Evolutionary conservation across 2,113 vertebrate species (phyloP).

Genomic region (Phodopus roborovskii): DNA sequence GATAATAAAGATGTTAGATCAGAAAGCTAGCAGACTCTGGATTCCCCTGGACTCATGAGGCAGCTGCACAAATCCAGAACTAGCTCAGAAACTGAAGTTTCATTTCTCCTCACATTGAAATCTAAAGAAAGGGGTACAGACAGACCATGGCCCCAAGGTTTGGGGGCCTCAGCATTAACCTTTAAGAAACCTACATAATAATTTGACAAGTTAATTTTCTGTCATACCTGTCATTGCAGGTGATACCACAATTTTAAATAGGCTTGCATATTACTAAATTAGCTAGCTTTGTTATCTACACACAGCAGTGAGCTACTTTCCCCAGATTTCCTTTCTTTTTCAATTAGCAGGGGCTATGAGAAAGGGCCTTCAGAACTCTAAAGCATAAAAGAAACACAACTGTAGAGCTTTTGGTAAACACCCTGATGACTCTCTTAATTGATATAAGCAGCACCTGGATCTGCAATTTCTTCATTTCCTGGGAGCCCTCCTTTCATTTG

Average conservation of each 20-base stretch:
- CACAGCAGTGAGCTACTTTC: neutral
- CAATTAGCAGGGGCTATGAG: neutral
- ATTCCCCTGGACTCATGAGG: neutral
- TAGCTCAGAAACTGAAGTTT: neutral
- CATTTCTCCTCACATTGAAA: neutral
- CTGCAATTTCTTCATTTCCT: neutral
- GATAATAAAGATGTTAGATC: rapidly evolving
- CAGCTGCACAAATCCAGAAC: neutral
- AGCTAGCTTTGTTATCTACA: conserved; percentile 3
- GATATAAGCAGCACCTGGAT: neutral
- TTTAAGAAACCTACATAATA: neutral
- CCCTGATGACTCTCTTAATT: neutral
- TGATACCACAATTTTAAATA: conserved; percentile 34
- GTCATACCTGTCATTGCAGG: neutral
- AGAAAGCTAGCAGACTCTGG: neutral
- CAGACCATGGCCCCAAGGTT: neutral
- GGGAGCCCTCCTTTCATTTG: neutral
- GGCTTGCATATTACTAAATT: neutral
- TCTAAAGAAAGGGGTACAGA: neutral
- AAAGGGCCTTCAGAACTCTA: neutral
- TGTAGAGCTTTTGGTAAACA: neutral
- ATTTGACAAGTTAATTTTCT: conserved; percentile 6
- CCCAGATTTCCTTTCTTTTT: neutral
- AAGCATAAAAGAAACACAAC: neutral
- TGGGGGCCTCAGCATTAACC: neutral